These are phyloP conservation scores for Xestobium rufovillosum DNA, from an alignment of 2,888 invertebrate species.

Conservation along the genomic window DNA sequence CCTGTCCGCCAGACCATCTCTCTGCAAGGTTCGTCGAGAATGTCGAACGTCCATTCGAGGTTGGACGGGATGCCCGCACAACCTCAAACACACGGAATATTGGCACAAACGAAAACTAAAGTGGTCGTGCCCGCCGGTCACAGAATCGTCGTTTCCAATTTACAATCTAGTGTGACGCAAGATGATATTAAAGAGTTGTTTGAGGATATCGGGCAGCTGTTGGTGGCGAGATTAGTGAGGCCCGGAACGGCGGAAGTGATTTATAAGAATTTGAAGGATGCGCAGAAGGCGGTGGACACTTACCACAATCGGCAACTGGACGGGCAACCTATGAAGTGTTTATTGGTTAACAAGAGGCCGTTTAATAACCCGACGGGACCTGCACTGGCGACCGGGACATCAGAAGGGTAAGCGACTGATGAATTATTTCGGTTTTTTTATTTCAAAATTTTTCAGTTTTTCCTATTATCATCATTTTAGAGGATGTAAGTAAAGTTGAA, in stretches of 20 bases:
- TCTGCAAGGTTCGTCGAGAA: constrained; percentile 30
- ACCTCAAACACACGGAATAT: constrained; percentile 36
- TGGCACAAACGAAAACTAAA: constrained; percentile 40
- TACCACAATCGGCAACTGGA: constrained; percentile 91
- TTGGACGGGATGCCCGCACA: constrained; percentile 41
- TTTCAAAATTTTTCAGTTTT: constrained; percentile 4
- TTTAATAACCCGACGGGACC: constrained; percentile 52
- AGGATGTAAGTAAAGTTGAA: too few relatives aligned
- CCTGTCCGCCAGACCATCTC: constrained; percentile 27
- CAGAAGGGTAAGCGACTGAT: constrained; percentile 28
- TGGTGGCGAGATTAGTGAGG: constrained; percentile 75
- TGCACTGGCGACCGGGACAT: constrained; percentile 35
- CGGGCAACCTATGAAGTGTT: constrained; percentile 89
- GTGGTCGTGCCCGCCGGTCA: constrained; percentile 55
- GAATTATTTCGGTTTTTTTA: constrained; percentile 3
- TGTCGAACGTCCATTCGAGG: constrained; percentile 41
- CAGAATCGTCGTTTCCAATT: constrained; percentile 84
- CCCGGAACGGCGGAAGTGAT: constrained; percentile 89
- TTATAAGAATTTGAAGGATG: constrained; percentile 77
- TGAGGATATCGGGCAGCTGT: constrained; percentile 83
- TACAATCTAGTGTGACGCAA: constrained; percentile 78
- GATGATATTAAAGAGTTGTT: constrained; percentile 91
- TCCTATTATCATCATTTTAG: too few relatives aligned
- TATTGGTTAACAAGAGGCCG: constrained; percentile 70
- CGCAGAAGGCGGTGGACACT: constrained; percentile 82